Percentiles rank a stretch among this genome's conserved stretches.
phyloP scores from a whole-genome alignment of 2,113 vertebrate genomes.

The Urocolius indicus region DNA sequence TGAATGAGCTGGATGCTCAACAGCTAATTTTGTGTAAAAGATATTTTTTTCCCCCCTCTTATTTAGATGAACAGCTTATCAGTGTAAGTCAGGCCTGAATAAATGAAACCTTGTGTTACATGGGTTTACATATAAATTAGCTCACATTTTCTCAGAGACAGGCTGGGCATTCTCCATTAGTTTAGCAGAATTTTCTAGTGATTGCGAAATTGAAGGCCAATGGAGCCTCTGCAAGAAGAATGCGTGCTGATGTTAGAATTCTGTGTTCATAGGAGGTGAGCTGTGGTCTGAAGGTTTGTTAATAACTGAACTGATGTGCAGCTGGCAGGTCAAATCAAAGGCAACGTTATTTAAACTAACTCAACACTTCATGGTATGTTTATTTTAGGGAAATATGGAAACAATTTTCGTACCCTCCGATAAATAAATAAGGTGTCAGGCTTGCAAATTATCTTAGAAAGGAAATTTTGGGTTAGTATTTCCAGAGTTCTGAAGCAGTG shows the following conservation, averaged over 20 bases:
- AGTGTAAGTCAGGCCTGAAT: slow-evolving; percentile 26
- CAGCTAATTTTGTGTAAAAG: slow-evolving; percentile 3
- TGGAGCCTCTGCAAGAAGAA: background rate
- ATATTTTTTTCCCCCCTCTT: background rate
- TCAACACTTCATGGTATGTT: rapidly evolving
- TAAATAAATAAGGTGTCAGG: background rate
- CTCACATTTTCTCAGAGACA: background rate
- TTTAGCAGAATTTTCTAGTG: background rate
- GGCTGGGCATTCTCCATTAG: background rate
- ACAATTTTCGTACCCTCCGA: background rate
- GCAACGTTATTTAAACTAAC: background rate
- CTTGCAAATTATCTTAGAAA: background rate
- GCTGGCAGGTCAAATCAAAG: background rate
- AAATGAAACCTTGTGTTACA: background rate
- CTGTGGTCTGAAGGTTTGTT: background rate
- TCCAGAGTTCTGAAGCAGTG: background rate
- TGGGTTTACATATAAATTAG: slow-evolving; percentile 28
- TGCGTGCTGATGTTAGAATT: background rate
- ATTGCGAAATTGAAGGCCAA: background rate
- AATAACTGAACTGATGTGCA: background rate
- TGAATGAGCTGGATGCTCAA: background rate
- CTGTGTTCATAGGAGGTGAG: background rate
- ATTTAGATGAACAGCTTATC: slow-evolving; percentile 39
- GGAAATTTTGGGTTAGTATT: background rate
- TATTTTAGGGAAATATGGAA: background rate